A percentile compares a stretch with the other conserved stretches of the same genome.
Conservation (phyloP, 37 sponge, comb jelly and placozoan genomes). For the Ephydatia muelleri region DNA sequence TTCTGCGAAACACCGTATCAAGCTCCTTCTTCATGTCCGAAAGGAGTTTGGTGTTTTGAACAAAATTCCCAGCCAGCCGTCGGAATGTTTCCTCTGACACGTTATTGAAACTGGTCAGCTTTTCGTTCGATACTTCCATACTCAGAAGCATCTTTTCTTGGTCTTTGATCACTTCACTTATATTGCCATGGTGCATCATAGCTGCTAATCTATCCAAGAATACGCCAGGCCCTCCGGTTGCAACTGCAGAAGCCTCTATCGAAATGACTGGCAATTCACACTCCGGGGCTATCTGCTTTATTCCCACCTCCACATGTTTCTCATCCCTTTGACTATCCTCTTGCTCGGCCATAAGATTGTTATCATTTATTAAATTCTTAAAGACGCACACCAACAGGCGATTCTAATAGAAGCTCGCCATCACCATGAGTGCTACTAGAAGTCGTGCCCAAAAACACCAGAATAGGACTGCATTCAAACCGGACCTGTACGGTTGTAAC, state of each 20-base stretch:
- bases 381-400: no score
- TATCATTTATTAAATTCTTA: no score
- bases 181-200: constrained; percentile 44
- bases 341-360: no score
- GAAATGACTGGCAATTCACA: no score
- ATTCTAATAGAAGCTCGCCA: no score
- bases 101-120: constrained; percentile 51
- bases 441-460: constrained; percentile 52
- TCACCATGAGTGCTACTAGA: no score
- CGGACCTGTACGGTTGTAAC: constrained; percentile 35
- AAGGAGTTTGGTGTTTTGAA: constrained; percentile 44
- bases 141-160: constrained; percentile 51
- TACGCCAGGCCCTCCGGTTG: neutral
- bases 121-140: constrained; percentile 69
- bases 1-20: constrained; percentile 81
- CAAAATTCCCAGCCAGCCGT: constrained; percentile 19
- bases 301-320: no score
- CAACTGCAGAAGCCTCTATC: neutral
- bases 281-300: no score
- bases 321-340: no score
- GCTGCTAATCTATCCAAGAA: constrained; percentile 47
- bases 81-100: constrained; percentile 47
- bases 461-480: constrained; percentile 50
- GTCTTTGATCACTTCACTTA: constrained; percentile 29
- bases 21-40: constrained; percentile 74